Evolutionary conservation across 2,888 invertebrate species (phyloP), one percentile per base, ranked within the genome.

Genomic region (Scaptomyza parva): DNA sequence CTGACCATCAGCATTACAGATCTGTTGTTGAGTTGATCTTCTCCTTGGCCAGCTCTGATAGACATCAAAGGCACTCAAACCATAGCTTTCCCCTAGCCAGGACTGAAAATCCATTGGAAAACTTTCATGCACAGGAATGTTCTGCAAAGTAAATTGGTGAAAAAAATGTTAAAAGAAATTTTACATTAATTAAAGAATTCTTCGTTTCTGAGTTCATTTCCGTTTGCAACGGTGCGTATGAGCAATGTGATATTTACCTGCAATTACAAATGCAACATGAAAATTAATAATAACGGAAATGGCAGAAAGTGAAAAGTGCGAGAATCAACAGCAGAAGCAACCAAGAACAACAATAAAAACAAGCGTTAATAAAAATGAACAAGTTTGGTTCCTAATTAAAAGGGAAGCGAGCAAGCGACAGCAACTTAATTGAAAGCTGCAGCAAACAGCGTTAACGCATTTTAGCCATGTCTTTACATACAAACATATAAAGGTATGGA

Each of bases 351-450:
- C n/a, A n/a, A n/a, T n/a, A n/a, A n/a, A n/a, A n/a, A n/a, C n/a
- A n/a, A n/a, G n/a, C n/a, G n/a, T n/a, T n/a, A n/a, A 51, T 54
- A 50, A 48, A 52, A 26, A 48, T 47, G 68, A 43, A 64, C 48
- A 68, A 68, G 53, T 82, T 79, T 65, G 41, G 51, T 37, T 60
- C 73, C 78, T 84, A 84, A 81, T 84, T 84, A 81, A 81, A 81
- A 77, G 37, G 28, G 22, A 51, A 55, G 41, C 24, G 52, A 65
- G 35, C 41, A 52, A 35, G 12, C 52, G 78, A 61, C 74, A 76
- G 68, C 62, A 57, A 72, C 77, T 82, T 85, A 82, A 85, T 82
- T 82, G 82, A 85, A 81, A 79, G 65, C 83, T 81, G 75, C 62
- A 51, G 82, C 69, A 70, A 82, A 74, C 69, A 81, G 61, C 54